phyloP scores from a whole-genome alignment of 2,113 vertebrate genomes.

The Corvus hawaiiensis region DNA sequence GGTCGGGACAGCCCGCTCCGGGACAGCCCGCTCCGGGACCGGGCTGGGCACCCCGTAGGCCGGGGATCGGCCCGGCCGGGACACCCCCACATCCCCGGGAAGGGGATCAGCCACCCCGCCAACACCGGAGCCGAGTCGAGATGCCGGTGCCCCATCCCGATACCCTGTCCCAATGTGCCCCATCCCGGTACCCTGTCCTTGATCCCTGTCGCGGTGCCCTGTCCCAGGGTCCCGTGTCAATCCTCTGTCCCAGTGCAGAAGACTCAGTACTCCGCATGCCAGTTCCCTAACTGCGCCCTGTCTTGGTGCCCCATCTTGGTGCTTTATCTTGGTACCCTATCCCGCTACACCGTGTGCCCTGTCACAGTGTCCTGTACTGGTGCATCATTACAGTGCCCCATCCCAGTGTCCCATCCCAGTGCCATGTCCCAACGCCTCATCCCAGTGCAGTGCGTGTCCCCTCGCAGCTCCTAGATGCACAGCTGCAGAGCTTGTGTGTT shows the following conservation, averaged over 20 bases:
- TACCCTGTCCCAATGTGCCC: background rate
- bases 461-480: rapidly evolving
- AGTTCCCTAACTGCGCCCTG: background rate
- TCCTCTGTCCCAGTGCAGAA: background rate
- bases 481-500: background rate
- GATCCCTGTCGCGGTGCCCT: background rate
- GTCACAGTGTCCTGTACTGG: background rate
- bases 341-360: background rate
- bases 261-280: background rate
- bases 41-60: no score
- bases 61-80: background rate
- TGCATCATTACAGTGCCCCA: background rate
- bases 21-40: background rate
- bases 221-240: background rate
- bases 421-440: background rate
- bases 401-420: background rate
- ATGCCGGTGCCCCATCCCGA: background rate
- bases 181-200: background rate
- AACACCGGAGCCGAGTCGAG: background rate
- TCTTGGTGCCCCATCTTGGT: background rate
- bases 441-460: background rate
- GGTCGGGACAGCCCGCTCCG: no score
- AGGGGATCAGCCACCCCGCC: rapidly evolving
- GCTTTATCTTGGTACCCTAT: background rate
- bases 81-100: no score